A percentile compares a stretch with the other conserved stretches of the same genome.
Evolutionary conservation across 2,797 vertebrate species (phyloP).

Genomic region (Acanthurus lineatus): DNA sequence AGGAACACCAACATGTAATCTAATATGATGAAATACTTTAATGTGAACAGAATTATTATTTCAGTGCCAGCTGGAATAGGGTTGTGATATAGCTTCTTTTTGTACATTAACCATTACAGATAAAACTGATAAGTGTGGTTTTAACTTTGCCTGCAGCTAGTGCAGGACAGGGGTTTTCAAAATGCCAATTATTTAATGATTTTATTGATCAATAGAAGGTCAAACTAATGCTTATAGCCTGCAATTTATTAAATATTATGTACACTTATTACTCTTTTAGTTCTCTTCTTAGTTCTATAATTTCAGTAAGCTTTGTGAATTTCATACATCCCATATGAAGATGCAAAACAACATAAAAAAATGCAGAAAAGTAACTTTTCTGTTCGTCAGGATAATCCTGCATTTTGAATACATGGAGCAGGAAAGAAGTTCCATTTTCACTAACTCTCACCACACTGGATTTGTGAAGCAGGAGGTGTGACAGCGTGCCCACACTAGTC

Average conservation of each 20-base stretch:
- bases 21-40: constrained; percentile 34
- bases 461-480: constrained; percentile 53
- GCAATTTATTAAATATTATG: not conserved
- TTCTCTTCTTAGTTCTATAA: not conserved
- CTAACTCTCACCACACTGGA: constrained; percentile 35
- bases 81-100: constrained; percentile 8
- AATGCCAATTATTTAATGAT: not conserved
- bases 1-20: constrained; percentile 11
- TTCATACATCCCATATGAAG: not conserved
- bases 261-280: not conserved
- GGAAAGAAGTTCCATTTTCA: constrained; percentile 23
- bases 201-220: not conserved
- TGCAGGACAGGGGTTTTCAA: not conserved
- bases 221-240: not conserved
- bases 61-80: constrained; percentile 5
- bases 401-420: not conserved
- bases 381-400: constrained; percentile 3
- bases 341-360: not conserved
- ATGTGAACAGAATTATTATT: constrained; percentile 38
- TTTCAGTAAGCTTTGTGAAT: not conserved
- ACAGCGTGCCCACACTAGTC: constrained; percentile 49
- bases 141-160: constrained; percentile 5
- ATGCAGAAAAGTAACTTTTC: not conserved
- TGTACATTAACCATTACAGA: constrained; percentile 6
- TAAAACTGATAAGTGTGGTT: constrained; percentile 13